These are phyloP conservation scores for Cossypha caffra DNA, from an alignment of 2,797 vertebrate species.

Conservation along the genomic window DNA sequence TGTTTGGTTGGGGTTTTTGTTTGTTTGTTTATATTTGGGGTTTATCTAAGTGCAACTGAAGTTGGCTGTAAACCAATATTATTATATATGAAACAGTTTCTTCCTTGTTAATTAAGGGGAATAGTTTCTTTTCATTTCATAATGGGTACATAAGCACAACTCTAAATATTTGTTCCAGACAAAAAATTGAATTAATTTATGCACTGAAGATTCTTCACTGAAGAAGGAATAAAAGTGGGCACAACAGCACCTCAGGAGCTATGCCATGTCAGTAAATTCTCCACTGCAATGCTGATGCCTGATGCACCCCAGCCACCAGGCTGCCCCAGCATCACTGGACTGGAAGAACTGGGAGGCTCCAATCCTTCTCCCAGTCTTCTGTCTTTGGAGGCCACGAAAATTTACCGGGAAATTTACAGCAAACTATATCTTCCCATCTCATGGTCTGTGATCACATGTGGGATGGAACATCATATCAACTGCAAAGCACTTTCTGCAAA, in stretches of 20 bases:
- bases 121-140: background rate
- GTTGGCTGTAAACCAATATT: background rate
- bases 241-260: background rate
- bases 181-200: background rate
- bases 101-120: background rate
- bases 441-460: fast-evolving
- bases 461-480: fast-evolving
- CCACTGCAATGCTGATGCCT: background rate
- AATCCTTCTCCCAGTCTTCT: background rate
- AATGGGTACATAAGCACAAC: background rate
- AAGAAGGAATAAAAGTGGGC: background rate
- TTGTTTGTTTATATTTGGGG: background rate
- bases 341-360: background rate
- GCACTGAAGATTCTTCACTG: fast-evolving
- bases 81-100: background rate
- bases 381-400: background rate
- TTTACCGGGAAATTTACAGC: background rate
- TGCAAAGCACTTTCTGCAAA: background rate
- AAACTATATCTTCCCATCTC: background rate
- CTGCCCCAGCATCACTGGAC: fast-evolving
- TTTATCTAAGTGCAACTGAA: background rate
- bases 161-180: background rate
- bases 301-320: background rate
- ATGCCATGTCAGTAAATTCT: background rate
- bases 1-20: background rate